These are phyloP conservation scores for Epizoanthus stellaris DNA, from an alignment of 92 coral and sea anemone genomes.

Conservation along the genomic window DNA sequence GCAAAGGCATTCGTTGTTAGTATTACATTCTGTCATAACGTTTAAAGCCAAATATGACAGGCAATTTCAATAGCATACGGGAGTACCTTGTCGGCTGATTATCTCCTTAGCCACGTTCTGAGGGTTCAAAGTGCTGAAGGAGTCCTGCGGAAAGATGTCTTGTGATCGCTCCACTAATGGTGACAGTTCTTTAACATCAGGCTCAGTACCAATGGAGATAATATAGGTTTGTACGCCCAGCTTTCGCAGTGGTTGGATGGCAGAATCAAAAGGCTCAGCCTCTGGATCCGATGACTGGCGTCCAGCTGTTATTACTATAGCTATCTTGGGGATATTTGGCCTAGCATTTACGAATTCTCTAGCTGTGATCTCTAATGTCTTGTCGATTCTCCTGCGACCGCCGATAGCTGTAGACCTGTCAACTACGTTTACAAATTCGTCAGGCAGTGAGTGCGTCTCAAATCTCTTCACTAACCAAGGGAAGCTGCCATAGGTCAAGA, in stretches of 20 bases:
- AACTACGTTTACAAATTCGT: constrained; percentile 59
- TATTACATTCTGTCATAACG: too few species aligned
- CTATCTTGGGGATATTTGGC: constrained; percentile 67
- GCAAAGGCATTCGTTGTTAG: too few species aligned
- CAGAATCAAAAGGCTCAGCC: constrained; percentile 62
- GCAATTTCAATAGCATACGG: too few species aligned
- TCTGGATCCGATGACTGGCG: constrained; percentile 55
- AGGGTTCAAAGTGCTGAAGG: constrained; percentile 11
- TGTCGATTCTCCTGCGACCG: constrained; percentile 72
- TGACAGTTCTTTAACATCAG: constrained; percentile 55
- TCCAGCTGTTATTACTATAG: constrained; percentile 78
- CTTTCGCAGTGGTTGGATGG: constrained; percentile 66
- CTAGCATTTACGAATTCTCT: constrained; percentile 60
- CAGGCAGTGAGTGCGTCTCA: constrained; percentile 50
- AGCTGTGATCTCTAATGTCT: constrained; percentile 65
- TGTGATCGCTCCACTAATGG: constrained; percentile 50
- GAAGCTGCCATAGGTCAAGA: constrained; percentile 66
- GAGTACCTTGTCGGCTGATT: constrained; percentile 19
- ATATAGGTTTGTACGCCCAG: constrained; percentile 73
- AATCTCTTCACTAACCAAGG: constrained; percentile 57
- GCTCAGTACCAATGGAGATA: constrained; percentile 72
- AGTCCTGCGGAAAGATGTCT: constrained; percentile 44
- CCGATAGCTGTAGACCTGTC: constrained; percentile 66
- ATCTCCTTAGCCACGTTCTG: constrained; percentile 8
- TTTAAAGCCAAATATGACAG: too few species aligned